These are phyloP conservation scores for Agraylea sexmaculata DNA, from an alignment of 1,140 invertebrate genomes.

Conservation along the genomic window DNA sequence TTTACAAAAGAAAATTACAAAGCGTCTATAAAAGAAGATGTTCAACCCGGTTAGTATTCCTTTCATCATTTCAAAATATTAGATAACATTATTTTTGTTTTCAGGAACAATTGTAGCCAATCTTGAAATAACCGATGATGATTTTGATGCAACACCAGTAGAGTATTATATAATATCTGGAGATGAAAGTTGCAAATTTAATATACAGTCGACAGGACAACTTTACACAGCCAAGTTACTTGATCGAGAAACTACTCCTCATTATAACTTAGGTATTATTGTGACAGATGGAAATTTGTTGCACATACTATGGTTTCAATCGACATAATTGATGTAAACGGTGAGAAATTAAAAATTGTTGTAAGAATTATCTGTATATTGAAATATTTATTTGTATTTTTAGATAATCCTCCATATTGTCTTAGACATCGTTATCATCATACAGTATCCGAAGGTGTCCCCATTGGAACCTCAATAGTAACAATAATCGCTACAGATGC, in stretches of 20 bases:
- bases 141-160: slow-evolving; percentile 46
- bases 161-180: slow-evolving; percentile 60
- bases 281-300: slow-evolving; percentile 68
- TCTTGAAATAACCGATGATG: slow-evolving; percentile 52
- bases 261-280: slow-evolving; percentile 55
- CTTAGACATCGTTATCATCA: slow-evolving; percentile 56
- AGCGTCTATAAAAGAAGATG: slow-evolving; percentile 58
- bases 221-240: slow-evolving; percentile 58
- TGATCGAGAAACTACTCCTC: slow-evolving; percentile 54
- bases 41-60: slow-evolving; percentile 42
- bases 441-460: slow-evolving; percentile 55
- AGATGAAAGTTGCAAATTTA: slow-evolving; percentile 56
- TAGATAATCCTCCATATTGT: slow-evolving; percentile 61
- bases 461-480: slow-evolving; percentile 56
- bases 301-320: slow-evolving; percentile 54
- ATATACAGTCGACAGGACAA: slow-evolving; percentile 58
- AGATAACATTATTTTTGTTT: slow-evolving; percentile 6
- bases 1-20: slow-evolving; percentile 58
- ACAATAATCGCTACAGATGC: slow-evolving; percentile 61
- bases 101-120: slow-evolving; percentile 54
- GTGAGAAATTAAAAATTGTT: slow-evolving; percentile 5
- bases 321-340: slow-evolving; percentile 69
- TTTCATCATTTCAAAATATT: not conserved
- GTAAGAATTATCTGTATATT: not conserved
- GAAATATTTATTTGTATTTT: slow-evolving; percentile 6